Conservation (phyloP, 2,888 invertebrate species). For the Leucania comma region DNA sequence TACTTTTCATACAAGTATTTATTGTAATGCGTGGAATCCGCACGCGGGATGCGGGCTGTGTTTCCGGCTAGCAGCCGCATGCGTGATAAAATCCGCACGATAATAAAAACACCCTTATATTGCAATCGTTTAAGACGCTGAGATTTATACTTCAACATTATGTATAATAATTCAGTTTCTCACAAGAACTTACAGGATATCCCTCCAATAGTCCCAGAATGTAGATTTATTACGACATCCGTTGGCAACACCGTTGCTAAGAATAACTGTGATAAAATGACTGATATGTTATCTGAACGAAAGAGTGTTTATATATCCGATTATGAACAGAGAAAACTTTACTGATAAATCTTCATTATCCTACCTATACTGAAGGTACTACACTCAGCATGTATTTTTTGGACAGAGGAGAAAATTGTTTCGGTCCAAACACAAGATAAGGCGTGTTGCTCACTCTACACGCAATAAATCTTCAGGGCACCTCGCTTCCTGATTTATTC, state of each 20-base stretch:
- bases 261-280: slow-evolving; percentile 45
- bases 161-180: slow-evolving; percentile 38
- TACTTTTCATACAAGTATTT: too few species aligned
- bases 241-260: slow-evolving; percentile 34
- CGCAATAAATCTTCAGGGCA: slow-evolving; percentile 77
- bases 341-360: slow-evolving; percentile 55
- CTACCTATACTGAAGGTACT: slow-evolving; percentile 14
- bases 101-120: background rate
- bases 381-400: slow-evolving; percentile 47
- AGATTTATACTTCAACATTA: slow-evolving; percentile 28
- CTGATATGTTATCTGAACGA: slow-evolving; percentile 51
- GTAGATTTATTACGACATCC: slow-evolving; percentile 55
- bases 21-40: too few species aligned
- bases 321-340: slow-evolving; percentile 34
- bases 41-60: too few species aligned
- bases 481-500: slow-evolving; percentile 80
- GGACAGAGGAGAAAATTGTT: slow-evolving; percentile 64
- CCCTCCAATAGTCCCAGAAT: slow-evolving; percentile 34
- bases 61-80: too few species aligned
- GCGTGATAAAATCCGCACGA: too few species aligned
- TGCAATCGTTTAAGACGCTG: slow-evolving; percentile 11
- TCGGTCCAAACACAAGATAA: slow-evolving; percentile 70
- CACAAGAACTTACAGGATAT: slow-evolving; percentile 28
- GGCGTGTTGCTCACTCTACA: slow-evolving; percentile 70
- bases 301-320: slow-evolving; percentile 34